Conservation (phyloP, 2,888 invertebrate species). For the Ormyrus labotus region DNA sequence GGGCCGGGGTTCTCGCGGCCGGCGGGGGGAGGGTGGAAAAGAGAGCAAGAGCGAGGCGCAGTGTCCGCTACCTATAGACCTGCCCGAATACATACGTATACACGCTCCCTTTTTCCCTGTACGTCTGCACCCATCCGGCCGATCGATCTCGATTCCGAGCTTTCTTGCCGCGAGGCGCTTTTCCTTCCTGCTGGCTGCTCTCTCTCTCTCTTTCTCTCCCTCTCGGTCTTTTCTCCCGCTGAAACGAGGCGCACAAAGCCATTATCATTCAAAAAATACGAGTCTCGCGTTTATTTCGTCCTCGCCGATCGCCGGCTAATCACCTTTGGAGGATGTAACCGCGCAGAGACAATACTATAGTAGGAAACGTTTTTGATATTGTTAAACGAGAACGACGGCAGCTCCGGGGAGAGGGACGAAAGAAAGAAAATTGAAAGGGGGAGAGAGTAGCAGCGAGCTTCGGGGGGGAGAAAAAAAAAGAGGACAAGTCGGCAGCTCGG, state of each 20-base stretch:
- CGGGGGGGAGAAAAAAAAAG: neutral
- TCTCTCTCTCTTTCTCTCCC: too few relatives aligned
- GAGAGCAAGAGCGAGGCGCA: neutral
- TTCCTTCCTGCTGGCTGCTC: neutral
- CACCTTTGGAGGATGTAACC: too few relatives aligned
- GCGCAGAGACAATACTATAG: too few relatives aligned
- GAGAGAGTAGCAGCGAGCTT: neutral
- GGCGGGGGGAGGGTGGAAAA: neutral
- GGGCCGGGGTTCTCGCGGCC: neutral
- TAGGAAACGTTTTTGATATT: too few relatives aligned
- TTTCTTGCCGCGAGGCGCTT: neutral
- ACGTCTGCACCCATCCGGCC: neutral
- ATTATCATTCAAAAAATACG: neutral
- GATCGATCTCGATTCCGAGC: conserved; percentile 1
- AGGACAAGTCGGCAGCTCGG: conserved; percentile 16
- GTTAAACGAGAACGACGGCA: neutral
- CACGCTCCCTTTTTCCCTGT: neutral
- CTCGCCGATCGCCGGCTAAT: too few relatives aligned
- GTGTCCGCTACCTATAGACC: conserved; percentile 3
- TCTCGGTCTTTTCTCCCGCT: neutral
- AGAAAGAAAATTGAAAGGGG: neutral
- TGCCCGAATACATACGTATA: neutral
- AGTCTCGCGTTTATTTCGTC: neutral
- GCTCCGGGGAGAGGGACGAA: neutral
- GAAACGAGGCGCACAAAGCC: conserved; percentile 1